phyloP scores from a whole-genome alignment of 2,888 invertebrate species.

The Sipha maydis region DNA sequence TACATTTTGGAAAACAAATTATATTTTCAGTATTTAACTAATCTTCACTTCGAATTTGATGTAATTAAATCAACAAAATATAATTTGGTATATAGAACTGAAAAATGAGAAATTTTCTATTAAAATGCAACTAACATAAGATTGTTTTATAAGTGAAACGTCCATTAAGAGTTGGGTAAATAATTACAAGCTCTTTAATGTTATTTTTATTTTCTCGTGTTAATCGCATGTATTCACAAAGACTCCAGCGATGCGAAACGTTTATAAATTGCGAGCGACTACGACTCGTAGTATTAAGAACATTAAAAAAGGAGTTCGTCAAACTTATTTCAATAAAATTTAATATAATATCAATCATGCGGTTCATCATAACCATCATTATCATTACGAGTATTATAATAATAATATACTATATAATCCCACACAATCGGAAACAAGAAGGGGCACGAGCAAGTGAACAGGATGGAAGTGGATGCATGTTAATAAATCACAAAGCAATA shows the following conservation, averaged over 20 bases:
- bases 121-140: neutral
- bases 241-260: conserved; percentile 10
- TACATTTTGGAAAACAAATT: too few relatives aligned
- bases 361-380: conserved; percentile 36
- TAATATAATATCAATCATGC: conserved; percentile 52
- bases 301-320: neutral
- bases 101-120: conserved; percentile 3
- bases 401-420: conserved; percentile 40
- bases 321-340: neutral
- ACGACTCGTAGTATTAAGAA: neutral
- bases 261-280: conserved; percentile 7
- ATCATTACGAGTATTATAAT: conserved; percentile 37
- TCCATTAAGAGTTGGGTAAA: neutral
- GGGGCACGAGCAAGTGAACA: conserved; percentile 1
- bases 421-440: conserved; percentile 46
- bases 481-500: conserved; percentile 59
- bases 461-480: conserved; percentile 1
- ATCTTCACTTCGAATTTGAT: too few relatives aligned
- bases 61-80: neutral
- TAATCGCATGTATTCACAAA: conserved; percentile 16
- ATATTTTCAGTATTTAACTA: too few relatives aligned
- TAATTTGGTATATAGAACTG: neutral
- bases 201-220: conserved; percentile 22
- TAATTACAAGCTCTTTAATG: neutral
- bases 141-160: conserved; percentile 2